Evolutionary conservation across 1,140 invertebrate species (phyloP).

Genomic region (Ceratina australensis): DNA sequence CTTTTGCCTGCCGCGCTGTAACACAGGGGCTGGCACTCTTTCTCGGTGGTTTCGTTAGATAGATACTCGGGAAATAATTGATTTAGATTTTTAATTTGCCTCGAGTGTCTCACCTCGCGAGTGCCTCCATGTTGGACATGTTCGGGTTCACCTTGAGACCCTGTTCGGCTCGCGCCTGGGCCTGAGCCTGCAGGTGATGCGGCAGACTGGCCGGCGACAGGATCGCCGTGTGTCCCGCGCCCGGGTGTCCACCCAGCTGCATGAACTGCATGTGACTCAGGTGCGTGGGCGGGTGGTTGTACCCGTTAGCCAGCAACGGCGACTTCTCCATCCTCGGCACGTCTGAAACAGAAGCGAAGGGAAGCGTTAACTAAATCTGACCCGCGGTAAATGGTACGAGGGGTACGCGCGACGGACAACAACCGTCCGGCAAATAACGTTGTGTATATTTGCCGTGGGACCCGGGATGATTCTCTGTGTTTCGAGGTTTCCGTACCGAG

Average conservation of each 20-base stretch:
- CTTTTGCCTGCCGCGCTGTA: too few species aligned
- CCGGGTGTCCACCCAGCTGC: slow-evolving; percentile 87
- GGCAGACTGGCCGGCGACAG: slow-evolving; percentile 93
- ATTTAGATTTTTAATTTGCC: too few species aligned
- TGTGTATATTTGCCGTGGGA: slow-evolving; percentile 27
- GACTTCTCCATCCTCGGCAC: slow-evolving; percentile 94
- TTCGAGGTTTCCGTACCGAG: slow-evolving; percentile 1
- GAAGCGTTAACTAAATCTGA: not conserved
- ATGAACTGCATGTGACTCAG: slow-evolving; percentile 94
- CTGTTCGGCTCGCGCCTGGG: slow-evolving; percentile 76
- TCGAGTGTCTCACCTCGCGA: slow-evolving; percentile 86
- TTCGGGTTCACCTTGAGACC: slow-evolving; percentile 85
- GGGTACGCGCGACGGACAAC: too few species aligned
- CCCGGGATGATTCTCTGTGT: not conserved
- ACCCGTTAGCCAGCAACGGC: slow-evolving; percentile 94
- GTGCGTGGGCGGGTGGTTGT: slow-evolving; percentile 95
- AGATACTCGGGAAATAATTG: too few species aligned
- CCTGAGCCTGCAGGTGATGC: slow-evolving; percentile 83
- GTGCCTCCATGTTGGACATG: slow-evolving; percentile 90
- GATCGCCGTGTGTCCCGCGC: slow-evolving; percentile 85
- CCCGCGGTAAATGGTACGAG: not conserved
- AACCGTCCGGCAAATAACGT: slow-evolving; percentile 6
- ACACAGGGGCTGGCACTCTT: too few species aligned
- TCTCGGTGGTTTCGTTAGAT: too few species aligned
- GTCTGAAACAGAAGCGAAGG: slow-evolving; percentile 81